Evolutionary conservation across 2,888 invertebrate genomes (phyloP).

Genomic region (Xestobium rufovillosum): DNA sequence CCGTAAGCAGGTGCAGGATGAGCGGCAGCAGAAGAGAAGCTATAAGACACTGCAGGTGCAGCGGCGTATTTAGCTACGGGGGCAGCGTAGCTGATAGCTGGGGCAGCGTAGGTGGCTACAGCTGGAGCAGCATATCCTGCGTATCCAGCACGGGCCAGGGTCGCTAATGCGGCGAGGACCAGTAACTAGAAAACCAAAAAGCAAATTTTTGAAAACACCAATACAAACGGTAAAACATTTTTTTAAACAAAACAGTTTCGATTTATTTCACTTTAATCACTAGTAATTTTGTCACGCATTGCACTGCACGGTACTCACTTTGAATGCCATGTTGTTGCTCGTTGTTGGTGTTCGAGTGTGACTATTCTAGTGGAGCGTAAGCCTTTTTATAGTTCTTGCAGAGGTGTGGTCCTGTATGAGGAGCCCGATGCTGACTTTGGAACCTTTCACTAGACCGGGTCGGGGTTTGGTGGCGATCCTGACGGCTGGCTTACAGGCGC

Average conservation of each 20-base stretch:
- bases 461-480: conserved; percentile 11
- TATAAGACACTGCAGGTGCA: conserved; percentile 5
- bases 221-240: background rate
- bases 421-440: conserved; percentile 24
- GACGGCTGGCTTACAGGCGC: too few relatives aligned
- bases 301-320: conserved; percentile 26
- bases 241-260: background rate
- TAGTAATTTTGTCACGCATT: conserved; percentile 1
- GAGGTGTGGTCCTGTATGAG: conserved; percentile 26
- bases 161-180: conserved; percentile 28
- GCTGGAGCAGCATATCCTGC: conserved; percentile 21
- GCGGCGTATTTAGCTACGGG: too few relatives aligned
- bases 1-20: conserved; percentile 4
- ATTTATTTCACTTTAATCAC: background rate
- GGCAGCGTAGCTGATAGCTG: too few relatives aligned
- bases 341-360: conserved; percentile 8
- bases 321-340: conserved; percentile 29
- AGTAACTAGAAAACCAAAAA: conserved; percentile 26
- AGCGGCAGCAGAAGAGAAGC: background rate
- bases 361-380: conserved; percentile 4
- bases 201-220: conserved; percentile 3
- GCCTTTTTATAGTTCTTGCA: conserved; percentile 10
- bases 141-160: conserved; percentile 24
- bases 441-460: conserved; percentile 27
- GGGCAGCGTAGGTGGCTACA: conserved; percentile 20